Base-by-base conservation (phyloP, 2,888 invertebrate genomes). In the Antheraea assamensis region DNA sequence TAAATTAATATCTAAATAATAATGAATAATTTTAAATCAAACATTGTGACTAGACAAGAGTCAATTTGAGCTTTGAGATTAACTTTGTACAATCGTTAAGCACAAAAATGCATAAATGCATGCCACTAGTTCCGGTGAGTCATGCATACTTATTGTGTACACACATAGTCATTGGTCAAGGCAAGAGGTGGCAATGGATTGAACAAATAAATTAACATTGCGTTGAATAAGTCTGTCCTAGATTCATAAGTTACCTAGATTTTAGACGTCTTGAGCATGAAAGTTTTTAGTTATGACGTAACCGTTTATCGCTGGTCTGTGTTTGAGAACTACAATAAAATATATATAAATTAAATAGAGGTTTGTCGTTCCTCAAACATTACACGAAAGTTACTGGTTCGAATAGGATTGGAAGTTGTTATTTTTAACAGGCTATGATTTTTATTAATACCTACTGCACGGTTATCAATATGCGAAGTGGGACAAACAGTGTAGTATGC, bases 61-160 rank as follows among this genome's bases (percentile, higher is more conserved):
- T 73, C 8, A 24, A 27, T 58, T 30, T 24, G 42, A 70, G 42
- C 30, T 73, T 42, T 55, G 19, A 64, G 70, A 52, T 73, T 42
- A 58, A 70, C 73, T 58, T 70, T 73, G 72, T 73, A 2, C 42
- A 42, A 13, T 15, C 64, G 72, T 71, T 70, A 75, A 68, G 71
- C 76, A 35, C 35, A 71, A 76, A 78, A 81, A 82, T 80, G 79
- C 79, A 81, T 76, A 74, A 82, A 80, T 79, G 81, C 79, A 83
- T 81, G 75, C 82, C 77, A 77, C 72, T 76, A 77, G 83, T 87
- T 88, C 87, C 88, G 86, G 87, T 88, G 88, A 87, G 80, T 89
- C 88, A 89, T 79, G 80, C 82, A 76, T 80, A 78, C 83, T 81
- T 83, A 82, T 64, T 64, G 30, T 64, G 61, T 64, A 77, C 77